phyloP scores from a whole-genome alignment of 2,888 invertebrate genomes.

The Agrilus cyanescens region DNA sequence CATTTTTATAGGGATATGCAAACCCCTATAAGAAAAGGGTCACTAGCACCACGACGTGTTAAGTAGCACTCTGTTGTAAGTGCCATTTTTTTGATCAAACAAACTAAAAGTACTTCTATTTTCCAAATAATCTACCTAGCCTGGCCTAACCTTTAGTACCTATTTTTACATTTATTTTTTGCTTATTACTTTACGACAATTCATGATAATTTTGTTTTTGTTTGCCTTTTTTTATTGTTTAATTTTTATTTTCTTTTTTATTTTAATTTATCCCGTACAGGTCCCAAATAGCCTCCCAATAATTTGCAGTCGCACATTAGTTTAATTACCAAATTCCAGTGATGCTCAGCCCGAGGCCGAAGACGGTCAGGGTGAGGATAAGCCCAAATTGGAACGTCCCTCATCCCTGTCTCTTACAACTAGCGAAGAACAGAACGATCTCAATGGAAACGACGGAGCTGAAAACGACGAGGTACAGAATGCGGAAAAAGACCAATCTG shows the following conservation, averaged over 20 bases:
- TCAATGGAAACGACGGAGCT: conserved; percentile 6
- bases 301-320: conserved; percentile 15
- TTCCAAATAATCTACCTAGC: too few relatives aligned
- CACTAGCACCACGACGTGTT: too few relatives aligned
- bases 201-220: conserved; percentile 15
- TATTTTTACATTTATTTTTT: conserved; percentile 8
- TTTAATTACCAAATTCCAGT: conserved; percentile 28
- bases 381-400: conserved; percentile 35
- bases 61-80: too few relatives aligned
- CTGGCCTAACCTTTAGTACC: not conserved
- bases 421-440: conserved; percentile 33
- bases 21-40: too few relatives aligned
- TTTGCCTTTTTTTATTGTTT: conserved; percentile 16
- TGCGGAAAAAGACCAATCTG: not conserved
- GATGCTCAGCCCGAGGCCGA: conserved; percentile 17
- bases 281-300: conserved; percentile 32
- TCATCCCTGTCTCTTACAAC: conserved; percentile 41
- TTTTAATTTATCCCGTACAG: conserved; percentile 24
- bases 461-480: not conserved
- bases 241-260: conserved; percentile 16
- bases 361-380: conserved; percentile 8
- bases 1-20: too few relatives aligned
- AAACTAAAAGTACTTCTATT: too few relatives aligned
- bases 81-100: too few relatives aligned
- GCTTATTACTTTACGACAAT: conserved; percentile 10